phyloP scores from a whole-genome alignment of 2,113 vertebrate genomes.

The Dipodomys spectabilis region DNA sequence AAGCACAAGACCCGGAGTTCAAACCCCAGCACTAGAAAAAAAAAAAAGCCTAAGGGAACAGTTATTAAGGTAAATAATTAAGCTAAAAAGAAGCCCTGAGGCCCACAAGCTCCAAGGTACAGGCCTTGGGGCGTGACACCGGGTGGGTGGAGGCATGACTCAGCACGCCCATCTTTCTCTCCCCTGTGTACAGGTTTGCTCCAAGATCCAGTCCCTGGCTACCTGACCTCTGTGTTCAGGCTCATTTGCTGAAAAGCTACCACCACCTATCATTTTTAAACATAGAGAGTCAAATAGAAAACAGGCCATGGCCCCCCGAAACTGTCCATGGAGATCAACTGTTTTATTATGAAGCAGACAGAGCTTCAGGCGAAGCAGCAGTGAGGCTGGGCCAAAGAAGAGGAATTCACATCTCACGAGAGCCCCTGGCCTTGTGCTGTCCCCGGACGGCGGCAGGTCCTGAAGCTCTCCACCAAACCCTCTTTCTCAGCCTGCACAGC shows the following conservation, averaged over 20 bases:
- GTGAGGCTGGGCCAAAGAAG: background rate
- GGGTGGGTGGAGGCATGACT: background rate
- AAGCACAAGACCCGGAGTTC: too few relatives aligned
- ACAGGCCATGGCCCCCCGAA: background rate
- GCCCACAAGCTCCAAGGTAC: background rate
- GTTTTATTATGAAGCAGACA: conserved; percentile 18
- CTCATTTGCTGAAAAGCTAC: conserved; percentile 25
- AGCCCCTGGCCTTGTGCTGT: background rate
- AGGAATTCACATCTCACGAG: background rate
- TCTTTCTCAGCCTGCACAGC: background rate
- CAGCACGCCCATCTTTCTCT: background rate
- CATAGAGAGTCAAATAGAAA: conserved; percentile 45
- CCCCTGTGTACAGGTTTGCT: background rate
- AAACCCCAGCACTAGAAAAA: too few relatives aligned
- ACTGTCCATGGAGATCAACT: background rate
- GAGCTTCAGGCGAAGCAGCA: background rate
- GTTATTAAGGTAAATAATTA: conserved; percentile 52
- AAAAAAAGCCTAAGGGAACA: conserved; percentile 23
- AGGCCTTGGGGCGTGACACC: background rate
- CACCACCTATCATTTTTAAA: background rate
- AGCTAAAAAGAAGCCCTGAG: conserved; percentile 39
- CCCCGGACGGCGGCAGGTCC: background rate
- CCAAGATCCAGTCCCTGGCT: background rate
- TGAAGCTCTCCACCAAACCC: background rate
- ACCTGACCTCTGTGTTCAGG: background rate